phyloP scores from a whole-genome alignment of 1,140 invertebrate species.

The Pristionchus pacificus region DNA sequence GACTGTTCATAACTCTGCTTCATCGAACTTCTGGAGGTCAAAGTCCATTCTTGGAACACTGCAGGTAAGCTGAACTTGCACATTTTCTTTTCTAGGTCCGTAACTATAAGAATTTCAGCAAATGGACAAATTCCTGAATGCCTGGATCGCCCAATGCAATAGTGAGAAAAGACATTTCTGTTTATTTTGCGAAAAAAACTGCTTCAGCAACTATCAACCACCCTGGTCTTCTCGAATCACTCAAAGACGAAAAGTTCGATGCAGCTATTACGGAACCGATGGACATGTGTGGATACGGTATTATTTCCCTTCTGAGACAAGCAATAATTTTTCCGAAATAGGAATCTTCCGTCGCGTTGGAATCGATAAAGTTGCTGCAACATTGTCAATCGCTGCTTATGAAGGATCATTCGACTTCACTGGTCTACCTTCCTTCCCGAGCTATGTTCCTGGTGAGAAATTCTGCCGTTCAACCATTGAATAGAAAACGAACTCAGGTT shows the following conservation, averaged over 20 bases:
- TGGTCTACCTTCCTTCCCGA: not conserved
- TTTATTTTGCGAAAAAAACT: no score
- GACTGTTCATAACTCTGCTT: no score
- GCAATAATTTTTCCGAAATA: not conserved
- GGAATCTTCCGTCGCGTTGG: not conserved
- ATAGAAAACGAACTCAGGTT: constrained; percentile 11
- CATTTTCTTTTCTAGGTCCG: no score
- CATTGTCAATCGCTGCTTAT: not conserved
- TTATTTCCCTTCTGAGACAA: no score
- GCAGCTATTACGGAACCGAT: not conserved
- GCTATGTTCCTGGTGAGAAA: not conserved
- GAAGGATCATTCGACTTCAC: not conserved
- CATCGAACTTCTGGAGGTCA: no score
- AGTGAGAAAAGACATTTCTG: no score
- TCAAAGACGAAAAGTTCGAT: not conserved
- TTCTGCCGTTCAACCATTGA: not conserved
- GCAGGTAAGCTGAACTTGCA: no score
- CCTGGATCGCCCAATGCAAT: no score
- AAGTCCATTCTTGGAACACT: no score
- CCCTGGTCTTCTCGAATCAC: not conserved
- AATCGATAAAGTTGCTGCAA: not conserved
- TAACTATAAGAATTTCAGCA: no score
- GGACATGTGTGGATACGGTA: not conserved
- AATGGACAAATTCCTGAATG: no score
- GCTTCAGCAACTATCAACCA: not conserved